A percentile compares a stretch with the other conserved stretches of the same genome.
Evolutionary conservation across 2,113 vertebrate species (phyloP).

Genomic region (Archilochus colubris): DNA sequence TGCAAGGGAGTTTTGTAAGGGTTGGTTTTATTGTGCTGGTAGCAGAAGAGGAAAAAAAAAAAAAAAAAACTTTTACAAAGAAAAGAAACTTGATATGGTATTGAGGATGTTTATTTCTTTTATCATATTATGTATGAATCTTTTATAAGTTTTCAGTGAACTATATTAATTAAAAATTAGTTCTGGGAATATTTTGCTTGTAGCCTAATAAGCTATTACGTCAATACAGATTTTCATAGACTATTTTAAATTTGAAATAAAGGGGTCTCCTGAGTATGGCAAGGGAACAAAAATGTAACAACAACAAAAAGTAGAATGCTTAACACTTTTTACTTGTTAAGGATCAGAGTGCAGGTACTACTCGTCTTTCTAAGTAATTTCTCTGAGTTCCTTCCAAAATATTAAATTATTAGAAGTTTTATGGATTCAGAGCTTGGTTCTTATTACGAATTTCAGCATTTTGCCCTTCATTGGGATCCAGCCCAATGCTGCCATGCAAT

Average conservation of each 20-base stretch:
- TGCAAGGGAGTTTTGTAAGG: not conserved
- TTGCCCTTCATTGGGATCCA: not conserved
- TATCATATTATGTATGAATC: slow-evolving; percentile 73
- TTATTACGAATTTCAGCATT: not conserved
- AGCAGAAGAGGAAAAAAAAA: not conserved
- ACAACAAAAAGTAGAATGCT: not conserved
- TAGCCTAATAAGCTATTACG: slow-evolving; percentile 72
- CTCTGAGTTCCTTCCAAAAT: not conserved
- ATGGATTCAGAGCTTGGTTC: not conserved
- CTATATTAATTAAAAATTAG: slow-evolving; percentile 77
- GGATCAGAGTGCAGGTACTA: not conserved
- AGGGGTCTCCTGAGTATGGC: slow-evolving; percentile 55
- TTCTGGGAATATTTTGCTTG: slow-evolving; percentile 76
- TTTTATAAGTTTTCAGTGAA: slow-evolving; percentile 74
- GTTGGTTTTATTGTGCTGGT: slow-evolving; percentile 1
- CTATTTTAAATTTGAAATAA: slow-evolving; percentile 69
- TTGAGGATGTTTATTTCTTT: slow-evolving; percentile 76
- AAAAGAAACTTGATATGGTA: slow-evolving; percentile 63
- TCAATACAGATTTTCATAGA: slow-evolving; percentile 69
- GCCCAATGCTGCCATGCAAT: not conserved
- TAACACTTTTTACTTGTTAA: not conserved
- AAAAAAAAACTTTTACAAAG: slow-evolving; percentile 39
- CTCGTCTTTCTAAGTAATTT: not conserved
- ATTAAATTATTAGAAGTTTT: not conserved
- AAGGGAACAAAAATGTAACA: slow-evolving; percentile 29